phyloP scores from a whole-genome alignment of 2,797 vertebrate species.

The Cynodonichthys magdalenae region DNA sequence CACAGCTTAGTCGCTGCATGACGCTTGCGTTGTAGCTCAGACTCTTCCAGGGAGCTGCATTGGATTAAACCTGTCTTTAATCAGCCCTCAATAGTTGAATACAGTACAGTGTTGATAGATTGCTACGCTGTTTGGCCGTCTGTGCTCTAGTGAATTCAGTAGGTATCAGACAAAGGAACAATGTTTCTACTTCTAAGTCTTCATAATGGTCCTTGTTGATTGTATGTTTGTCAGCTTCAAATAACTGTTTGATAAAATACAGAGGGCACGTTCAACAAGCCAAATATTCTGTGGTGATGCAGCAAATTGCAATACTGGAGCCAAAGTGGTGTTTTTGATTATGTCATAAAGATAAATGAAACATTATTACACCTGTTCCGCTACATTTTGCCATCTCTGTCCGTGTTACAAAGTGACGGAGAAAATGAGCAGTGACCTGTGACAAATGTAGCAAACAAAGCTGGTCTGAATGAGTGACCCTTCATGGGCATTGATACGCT shows the following conservation, averaged over 20 bases:
- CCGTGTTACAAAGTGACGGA: slow-evolving; percentile 26
- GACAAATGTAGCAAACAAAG: slow-evolving; percentile 72
- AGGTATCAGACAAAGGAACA: slow-evolving; percentile 43
- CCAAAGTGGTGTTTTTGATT: slow-evolving; percentile 22
- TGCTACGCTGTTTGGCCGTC: slow-evolving; percentile 49
- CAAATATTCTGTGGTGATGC: slow-evolving; percentile 48
- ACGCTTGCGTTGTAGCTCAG: slow-evolving; percentile 67
- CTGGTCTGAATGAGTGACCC: slow-evolving; percentile 26
- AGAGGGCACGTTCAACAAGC: slow-evolving; percentile 44
- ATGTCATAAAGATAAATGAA: slow-evolving; percentile 29
- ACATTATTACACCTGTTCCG: slow-evolving; percentile 31
- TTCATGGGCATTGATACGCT: slow-evolving; percentile 3
- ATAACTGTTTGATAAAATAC: slow-evolving; percentile 51
- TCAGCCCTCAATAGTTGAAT: slow-evolving; percentile 51
- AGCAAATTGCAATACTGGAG: slow-evolving; percentile 28
- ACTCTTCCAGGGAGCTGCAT: slow-evolving; percentile 45
- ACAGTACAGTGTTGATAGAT: slow-evolving; percentile 51
- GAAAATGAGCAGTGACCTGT: slow-evolving; percentile 38
- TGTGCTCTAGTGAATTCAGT: slow-evolving; percentile 44
- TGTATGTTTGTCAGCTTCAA: slow-evolving; percentile 52
- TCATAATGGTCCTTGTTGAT: slow-evolving; percentile 50
- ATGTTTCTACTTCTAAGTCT: slow-evolving; percentile 48
- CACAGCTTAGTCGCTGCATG: slow-evolving; percentile 68
- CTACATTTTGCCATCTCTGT: slow-evolving; percentile 36
- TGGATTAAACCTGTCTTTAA: slow-evolving; percentile 54